Evolutionary conservation across 2,888 invertebrate genomes (phyloP).

Genomic region (Pandemis heparana): DNA sequence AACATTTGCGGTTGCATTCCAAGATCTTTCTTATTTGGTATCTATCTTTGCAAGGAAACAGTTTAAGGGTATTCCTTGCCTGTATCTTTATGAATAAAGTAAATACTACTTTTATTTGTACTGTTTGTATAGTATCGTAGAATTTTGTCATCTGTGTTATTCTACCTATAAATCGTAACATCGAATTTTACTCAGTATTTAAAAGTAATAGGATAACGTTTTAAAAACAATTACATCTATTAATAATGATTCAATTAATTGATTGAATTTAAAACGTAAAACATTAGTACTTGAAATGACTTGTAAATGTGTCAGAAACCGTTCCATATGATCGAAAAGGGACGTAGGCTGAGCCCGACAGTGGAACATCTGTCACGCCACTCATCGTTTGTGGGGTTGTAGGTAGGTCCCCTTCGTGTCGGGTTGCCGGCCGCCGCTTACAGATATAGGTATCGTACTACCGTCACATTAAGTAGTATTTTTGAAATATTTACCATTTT

Average conservation of each 20-base stretch:
- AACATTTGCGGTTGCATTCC: not conserved
- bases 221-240: not conserved
- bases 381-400: not conserved
- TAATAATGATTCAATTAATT: not conserved
- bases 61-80: not conserved
- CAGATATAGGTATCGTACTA: conserved; percentile 40
- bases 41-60: not conserved
- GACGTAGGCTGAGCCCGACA: not conserved
- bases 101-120: not conserved
- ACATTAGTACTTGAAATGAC: not conserved
- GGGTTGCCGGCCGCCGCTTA: conserved; percentile 26
- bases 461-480: conserved; percentile 56
- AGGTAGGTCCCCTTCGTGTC: conserved; percentile 12
- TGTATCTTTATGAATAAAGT: not conserved
- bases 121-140: conserved; percentile 5
- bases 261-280: not conserved
- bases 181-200: conserved; percentile 3
- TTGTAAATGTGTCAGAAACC: not conserved
- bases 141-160: not conserved
- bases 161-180: not conserved
- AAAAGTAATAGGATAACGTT: not conserved
- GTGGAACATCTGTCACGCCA: not conserved
- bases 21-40: not conserved
- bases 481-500: conserved; percentile 73
- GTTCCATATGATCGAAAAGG: not conserved